Base-by-base conservation (phyloP, 2,888 invertebrate species). In the Oscheius sp. region DNA sequence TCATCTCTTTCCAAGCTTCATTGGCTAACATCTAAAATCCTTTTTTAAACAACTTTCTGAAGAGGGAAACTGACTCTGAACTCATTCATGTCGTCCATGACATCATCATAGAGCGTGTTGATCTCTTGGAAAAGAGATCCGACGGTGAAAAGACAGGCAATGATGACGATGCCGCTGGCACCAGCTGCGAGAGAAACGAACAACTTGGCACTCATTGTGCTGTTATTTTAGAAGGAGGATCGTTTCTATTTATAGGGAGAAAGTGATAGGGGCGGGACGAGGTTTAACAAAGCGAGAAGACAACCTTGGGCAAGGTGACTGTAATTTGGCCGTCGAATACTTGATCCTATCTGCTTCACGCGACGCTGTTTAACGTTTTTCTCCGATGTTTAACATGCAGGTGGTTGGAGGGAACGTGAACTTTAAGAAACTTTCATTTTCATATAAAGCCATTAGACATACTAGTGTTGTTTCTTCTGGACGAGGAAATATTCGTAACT, bases 61-160 rank as follows among this genome's bases (percentile, higher is more conserved):
- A 63, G 53, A n/a, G n/a, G n/a, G n/a, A n/a, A n/a, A 70, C 76
- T 73, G 27, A 80, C 80, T 71, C 75, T 78, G 78, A 81, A 81
- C 70, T 81, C 81, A 37, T 69, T 68, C 79, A 81, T 78, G 55
- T 81, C 81, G 64, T 72, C 76, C 75, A 81, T 75, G 46, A 79
- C 79, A 42, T 79, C 79, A 52, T 79, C 76, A 69, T 81, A 79
- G 71, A 81, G 74, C 58, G 74, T 74, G 72, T 81, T 81, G 75
- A 81, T 81, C 72, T 81, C 81, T 65, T 81, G 77, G 74, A 81
- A 73, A 52, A 81, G 74, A 64, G 74, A 64, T n/a, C 79, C 81
- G n/a, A 76, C 81, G 61, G 73, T 71, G 34, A 81, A 72, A 8
- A 81, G 73, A 29, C 75, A 76, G 37, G 77, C 81, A 65, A 79